Evolutionary conservation across 2,888 invertebrate genomes (phyloP).

Genomic region (Terebella lapidaria): DNA sequence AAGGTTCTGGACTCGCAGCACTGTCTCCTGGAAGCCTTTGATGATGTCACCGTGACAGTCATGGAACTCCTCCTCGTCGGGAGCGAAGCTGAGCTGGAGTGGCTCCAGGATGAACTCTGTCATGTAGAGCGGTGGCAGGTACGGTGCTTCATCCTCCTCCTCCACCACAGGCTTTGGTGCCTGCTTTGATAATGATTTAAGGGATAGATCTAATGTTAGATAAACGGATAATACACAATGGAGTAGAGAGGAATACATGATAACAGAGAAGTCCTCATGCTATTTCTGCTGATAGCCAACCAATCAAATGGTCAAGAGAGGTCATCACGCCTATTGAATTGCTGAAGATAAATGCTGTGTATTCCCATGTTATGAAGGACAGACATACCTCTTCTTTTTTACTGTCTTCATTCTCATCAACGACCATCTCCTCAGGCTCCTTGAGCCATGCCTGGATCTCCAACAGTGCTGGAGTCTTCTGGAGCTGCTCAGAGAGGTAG

Average conservation of each 20-base stretch:
- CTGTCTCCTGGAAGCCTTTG: slow-evolving; percentile 58
- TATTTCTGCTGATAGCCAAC: too few species aligned
- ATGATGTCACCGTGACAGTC: slow-evolving; percentile 63
- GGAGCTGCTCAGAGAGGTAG: slow-evolving; percentile 51
- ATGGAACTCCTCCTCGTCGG: slow-evolving; percentile 61
- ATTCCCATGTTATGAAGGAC: too few species aligned
- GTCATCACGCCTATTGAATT: too few species aligned
- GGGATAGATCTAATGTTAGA: background rate
- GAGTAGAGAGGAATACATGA: too few species aligned
- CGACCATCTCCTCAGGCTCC: background rate
- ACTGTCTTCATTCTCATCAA: too few species aligned
- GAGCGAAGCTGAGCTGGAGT: slow-evolving; percentile 55
- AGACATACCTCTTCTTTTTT: too few species aligned
- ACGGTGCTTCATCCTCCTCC: slow-evolving; percentile 33
- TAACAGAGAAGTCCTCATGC: background rate
- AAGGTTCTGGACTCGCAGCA: slow-evolving; percentile 66
- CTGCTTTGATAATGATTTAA: background rate
- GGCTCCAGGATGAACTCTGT: slow-evolving; percentile 50
- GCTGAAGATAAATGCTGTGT: too few species aligned
- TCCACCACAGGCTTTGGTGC: too few species aligned
- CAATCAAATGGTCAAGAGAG: too few species aligned
- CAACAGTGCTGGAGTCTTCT: slow-evolving; percentile 47
- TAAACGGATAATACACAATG: too few species aligned
- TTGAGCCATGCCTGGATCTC: slow-evolving; percentile 39
- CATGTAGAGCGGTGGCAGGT: slow-evolving; percentile 48